A percentile compares a stretch with the other conserved stretches of the same genome.
Conservation (phyloP, 2,113 vertebrate species). For the Tachysurus fulvidraco region DNA sequence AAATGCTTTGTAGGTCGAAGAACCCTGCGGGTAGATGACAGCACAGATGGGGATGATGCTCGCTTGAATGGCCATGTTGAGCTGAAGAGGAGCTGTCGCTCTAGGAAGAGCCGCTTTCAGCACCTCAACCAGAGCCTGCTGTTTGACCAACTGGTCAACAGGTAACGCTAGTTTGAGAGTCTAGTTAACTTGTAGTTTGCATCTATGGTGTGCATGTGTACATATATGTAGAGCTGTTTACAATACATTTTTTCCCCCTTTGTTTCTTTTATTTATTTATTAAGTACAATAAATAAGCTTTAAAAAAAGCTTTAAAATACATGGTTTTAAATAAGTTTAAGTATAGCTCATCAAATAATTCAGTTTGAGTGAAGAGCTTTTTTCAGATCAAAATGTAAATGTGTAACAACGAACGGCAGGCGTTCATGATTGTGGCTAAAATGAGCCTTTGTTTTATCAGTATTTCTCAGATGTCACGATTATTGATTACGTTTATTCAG, state of each 20-base stretch:
- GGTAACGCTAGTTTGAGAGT: constrained; percentile 69
- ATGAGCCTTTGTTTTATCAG: not conserved
- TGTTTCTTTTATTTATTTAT: not conserved
- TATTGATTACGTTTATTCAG: not conserved
- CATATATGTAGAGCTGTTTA: not conserved
- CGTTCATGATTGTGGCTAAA: not conserved
- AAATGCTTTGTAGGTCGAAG: constrained; percentile 80
- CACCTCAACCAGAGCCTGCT: constrained; percentile 97
- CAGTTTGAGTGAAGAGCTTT: not conserved
- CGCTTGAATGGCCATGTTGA: constrained; percentile 95
- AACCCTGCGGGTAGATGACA: constrained; percentile 86
- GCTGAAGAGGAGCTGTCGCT: constrained; percentile 92
- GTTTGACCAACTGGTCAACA: constrained; percentile 98
- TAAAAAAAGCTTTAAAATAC: not conserved
- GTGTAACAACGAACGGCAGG: no score
- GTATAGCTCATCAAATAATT: not conserved
- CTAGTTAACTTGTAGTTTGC: not conserved
- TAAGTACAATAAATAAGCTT: not conserved
- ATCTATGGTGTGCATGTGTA: not conserved
- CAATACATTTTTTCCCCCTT: not conserved
- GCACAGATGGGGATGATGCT: constrained; percentile 85
- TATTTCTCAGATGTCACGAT: not conserved
- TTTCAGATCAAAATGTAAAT: not conserved
- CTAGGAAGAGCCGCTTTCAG: constrained; percentile 95
- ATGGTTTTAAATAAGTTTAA: not conserved